Evolutionary conservation across 1,140 invertebrate species (phyloP), one percentile per base, ranked within the genome.

Genomic region (Globodera rostochiensis): DNA sequence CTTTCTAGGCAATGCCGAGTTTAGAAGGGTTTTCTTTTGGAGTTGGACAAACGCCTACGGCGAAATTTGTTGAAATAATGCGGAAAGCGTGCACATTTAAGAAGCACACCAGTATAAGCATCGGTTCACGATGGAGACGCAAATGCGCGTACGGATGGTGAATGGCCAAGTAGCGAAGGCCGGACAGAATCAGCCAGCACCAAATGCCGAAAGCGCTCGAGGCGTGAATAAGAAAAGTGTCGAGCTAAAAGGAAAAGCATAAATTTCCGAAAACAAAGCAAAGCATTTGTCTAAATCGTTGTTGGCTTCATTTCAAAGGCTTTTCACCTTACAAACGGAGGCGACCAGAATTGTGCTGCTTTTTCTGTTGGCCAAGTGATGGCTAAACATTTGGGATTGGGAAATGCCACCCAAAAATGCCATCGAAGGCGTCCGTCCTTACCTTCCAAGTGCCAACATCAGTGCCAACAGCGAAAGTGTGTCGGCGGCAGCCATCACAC

Each of bases 151-250:
- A 85, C 7, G 84, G 84, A 36, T 77, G 49, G 69, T 86, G 84
- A 47, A 85, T 57, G 13, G 84, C 84, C 2, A 86, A 45, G 66
- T 85, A 85, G 79, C 84, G 84, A 15, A 84, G 53, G 67, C n/a
- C 67, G n/a, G 66, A 82, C 77, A 85, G 49, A 36, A 85, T 71
- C 78, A 85, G 46, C 84, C 84, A 85, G 64, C 84, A 85, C 84
- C 84, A 85, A 64, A 85, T 85, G 19, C 50, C 46, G 25, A 85
- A 85, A 21, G 84, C 84, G 21, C 70, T 79, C n/a, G 84, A 82
- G 6, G 84, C 25, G 71, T 85, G 84, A 70, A 85, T 85, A 4
- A 86, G 71, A 69, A 85, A 85, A 19, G 85, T 57, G 50, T 85
- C 84, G 7, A 86, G 64, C 84, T 85, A 53, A 45, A 85, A 86